Evolutionary conservation across 2,888 invertebrate species (phyloP), one percentile per base, ranked within the genome.

Genomic region (Napeogenes sylphis): DNA sequence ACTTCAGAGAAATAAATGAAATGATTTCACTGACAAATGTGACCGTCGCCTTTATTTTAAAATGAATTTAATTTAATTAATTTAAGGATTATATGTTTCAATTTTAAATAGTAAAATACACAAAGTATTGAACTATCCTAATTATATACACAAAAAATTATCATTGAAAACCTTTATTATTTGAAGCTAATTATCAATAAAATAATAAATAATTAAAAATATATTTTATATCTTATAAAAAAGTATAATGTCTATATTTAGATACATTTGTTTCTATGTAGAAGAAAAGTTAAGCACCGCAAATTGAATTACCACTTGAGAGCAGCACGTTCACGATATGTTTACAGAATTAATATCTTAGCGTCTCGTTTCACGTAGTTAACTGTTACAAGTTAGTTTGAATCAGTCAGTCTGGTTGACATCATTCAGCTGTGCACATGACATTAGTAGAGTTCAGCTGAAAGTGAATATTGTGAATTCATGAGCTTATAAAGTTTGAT

Each of bases 321-420:
- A 79, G 74, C 66, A 72, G 68, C 74, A 73, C 70, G 77, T 74
- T 75, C 77, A 79, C 79, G 76, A 69, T 72, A 67, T 90, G 83
- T 90, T 90, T 83, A 78, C 85, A 73, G 79, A 81, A 82, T 74
- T 84, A 75, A 88, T 89, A 80, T 81, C 80, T 78, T 78, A 80
- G 76, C 71, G 67, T 78, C 74, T 83, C 81, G 82, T 85, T 80
- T 81, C 79, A 21, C 70, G 75, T 68, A 75, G 83, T 84, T 85
- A 89, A 84, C 85, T 80, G 78, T 81, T 78, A 73, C 80, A 80
- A 70, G 73, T 71, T 73, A 71, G 72, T 72, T 74, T 73, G 71
- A 69, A 74, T 71, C 75, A 66, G 76, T 73, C 88, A 90, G 89
- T 90, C 72, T 77, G 68, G 70, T 72, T 72, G 71, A 61, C 70